phyloP scores from a whole-genome alignment of 2,888 invertebrate genomes.

The Andricus quercusramuli region DNA sequence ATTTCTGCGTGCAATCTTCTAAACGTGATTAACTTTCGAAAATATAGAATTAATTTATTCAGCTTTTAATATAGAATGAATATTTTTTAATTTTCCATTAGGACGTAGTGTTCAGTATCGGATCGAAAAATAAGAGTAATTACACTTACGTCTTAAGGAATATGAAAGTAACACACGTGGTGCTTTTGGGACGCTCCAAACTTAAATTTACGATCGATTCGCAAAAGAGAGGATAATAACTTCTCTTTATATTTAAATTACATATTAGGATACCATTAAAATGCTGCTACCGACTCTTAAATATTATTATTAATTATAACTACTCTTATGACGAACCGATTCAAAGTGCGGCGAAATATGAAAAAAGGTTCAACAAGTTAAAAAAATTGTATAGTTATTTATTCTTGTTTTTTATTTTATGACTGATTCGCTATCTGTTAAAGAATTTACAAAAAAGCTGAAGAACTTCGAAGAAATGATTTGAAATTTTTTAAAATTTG shows the following conservation, averaged over 20 bases:
- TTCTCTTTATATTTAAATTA: conserved; percentile 32
- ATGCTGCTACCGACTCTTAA: conserved; percentile 36
- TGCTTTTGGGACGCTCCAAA: conserved; percentile 60
- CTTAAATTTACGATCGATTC: conserved; percentile 40
- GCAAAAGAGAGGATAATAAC: conserved; percentile 2
- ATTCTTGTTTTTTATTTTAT: too few relatives aligned
- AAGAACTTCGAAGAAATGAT: too few relatives aligned
- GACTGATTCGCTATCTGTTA: too few relatives aligned
- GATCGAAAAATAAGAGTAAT: conserved; percentile 34
- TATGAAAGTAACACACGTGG: conserved; percentile 66
- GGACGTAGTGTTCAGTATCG: conserved; percentile 7
- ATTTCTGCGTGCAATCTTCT: too few relatives aligned
- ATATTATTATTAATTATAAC: conserved; percentile 36
- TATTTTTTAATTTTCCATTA: not conserved
- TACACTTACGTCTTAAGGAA: conserved; percentile 53
- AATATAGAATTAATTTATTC: too few relatives aligned
- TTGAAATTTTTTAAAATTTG: too few relatives aligned
- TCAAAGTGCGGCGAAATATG: too few relatives aligned
- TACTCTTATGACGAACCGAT: conserved; percentile 25
- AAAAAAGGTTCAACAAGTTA: too few relatives aligned
- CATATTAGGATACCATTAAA: conserved; percentile 35
- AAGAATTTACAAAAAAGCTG: too few relatives aligned
- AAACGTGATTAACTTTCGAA: too few relatives aligned
- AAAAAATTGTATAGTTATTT: too few relatives aligned
- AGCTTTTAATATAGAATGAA: not conserved